Base-by-base conservation (phyloP, 2,113 vertebrate species). In the Melanerpes formicivorus region DNA sequence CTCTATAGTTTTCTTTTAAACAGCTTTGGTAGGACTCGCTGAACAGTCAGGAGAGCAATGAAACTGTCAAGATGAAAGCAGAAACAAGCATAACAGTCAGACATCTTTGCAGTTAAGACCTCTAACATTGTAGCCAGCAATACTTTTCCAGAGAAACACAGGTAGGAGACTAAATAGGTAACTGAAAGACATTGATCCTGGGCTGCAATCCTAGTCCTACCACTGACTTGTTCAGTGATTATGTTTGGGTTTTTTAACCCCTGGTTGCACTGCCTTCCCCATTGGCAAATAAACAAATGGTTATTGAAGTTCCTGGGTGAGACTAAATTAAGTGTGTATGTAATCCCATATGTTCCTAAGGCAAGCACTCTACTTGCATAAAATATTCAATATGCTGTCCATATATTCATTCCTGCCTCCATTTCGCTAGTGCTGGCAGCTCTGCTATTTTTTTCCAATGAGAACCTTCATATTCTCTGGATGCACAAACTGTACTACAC, bases 11-110 rank as follows among this genome's bases (percentile, higher is more conserved):
- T 90, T 85, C 62, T 65, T 58, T 69, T 65, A 80, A 89, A 63
- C 42, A 89, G 52, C 32, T 94, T 90, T 91, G 75, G 88, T 34
- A 74, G 44, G 29, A 85, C 79, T 90, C 72, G 22, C 77, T 62
- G n/a, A 94, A 66, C 56, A 84, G 42, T 32, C 34, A 84, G 70
- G 70, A 84, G 5, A 76, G 56, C 13, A 58, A 67, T 54, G 30
- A 91, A 73, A 74, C 29, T 26, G 90, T 73, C 25, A 64, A 52
- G 86, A 70, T 81, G 26, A 75, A 94, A 91, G 67, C 34, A 95
- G 54, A 80, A 93, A 69, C 30, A 81, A 73, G 74, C 18, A 10
- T 30, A 81, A 54, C 66, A 73, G 56, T 81, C 88, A 79, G 66
- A 63, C 23, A 81, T 76, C n/a, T 60, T 92, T 76, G 46, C 34